These are phyloP conservation scores for Melanitta fusca DNA, from an alignment of 2,797 vertebrate species.

Conservation along the genomic window DNA sequence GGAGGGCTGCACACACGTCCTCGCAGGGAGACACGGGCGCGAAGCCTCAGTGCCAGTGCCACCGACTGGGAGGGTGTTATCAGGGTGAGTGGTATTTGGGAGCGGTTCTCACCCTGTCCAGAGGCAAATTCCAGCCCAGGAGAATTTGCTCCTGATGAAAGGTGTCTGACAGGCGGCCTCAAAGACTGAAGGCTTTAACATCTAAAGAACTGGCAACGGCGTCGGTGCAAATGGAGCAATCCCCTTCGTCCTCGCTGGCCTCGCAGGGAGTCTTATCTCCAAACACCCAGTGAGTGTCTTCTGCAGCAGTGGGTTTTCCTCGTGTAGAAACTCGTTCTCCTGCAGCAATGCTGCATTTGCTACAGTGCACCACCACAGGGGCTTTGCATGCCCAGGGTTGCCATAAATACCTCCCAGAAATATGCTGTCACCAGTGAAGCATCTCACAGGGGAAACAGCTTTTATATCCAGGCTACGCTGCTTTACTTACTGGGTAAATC, in stretches of 20 bases:
- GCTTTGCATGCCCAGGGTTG: background rate
- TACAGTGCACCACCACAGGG: background rate
- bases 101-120: constrained; percentile 48
- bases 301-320: background rate
- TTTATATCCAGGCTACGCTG: background rate
- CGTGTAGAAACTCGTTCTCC: background rate
- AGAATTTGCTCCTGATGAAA: constrained; percentile 10
- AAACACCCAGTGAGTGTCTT: background rate
- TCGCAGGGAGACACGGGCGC: background rate
- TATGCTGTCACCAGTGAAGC: background rate
- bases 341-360: background rate
- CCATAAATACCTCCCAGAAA: background rate
- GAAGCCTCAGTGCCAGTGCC: background rate
- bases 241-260: background rate
- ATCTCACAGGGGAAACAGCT: background rate
- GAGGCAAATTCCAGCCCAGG: constrained; percentile 33
- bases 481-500: background rate
- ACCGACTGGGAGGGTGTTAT: accelerated
- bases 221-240: background rate
- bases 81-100: background rate
- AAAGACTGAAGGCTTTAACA: background rate
- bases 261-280: background rate
- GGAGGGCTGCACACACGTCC: background rate
- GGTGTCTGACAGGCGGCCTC: constrained; percentile 8
- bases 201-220: background rate